Conservation (phyloP, 2,888 invertebrate genomes). For the Ophonus ardosiacus region DNA sequence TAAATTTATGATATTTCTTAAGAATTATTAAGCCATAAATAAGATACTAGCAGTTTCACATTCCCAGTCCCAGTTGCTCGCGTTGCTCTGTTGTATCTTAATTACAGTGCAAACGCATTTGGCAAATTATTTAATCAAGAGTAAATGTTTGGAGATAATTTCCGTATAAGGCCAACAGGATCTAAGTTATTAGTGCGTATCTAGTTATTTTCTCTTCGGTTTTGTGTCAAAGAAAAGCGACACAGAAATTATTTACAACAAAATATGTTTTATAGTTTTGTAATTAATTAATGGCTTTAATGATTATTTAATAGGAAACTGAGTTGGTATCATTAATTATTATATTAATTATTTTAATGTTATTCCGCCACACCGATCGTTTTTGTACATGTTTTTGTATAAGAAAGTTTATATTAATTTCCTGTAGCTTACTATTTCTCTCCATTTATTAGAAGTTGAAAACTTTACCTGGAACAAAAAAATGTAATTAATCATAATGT, state of each 20-base stretch:
- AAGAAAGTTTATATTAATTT: neutral
- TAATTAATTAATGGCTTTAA: conserved; percentile 13
- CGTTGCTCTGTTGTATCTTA: conserved; percentile 5
- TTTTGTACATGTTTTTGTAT: neutral
- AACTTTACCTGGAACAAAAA: conserved; percentile 30
- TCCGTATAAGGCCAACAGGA: conserved; percentile 2
- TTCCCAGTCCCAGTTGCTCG: neutral
- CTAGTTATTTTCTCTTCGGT: neutral
- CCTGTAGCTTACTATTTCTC: neutral
- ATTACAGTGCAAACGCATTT: neutral
- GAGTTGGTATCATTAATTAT: neutral
- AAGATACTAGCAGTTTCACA: conserved; percentile 28
- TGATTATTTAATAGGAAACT: conserved; percentile 10
- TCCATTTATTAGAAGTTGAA: neutral
- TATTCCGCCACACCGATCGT: neutral
- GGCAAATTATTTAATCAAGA: conserved; percentile 15
- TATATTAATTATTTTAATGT: conserved; percentile 7
- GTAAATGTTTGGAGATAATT: conserved; percentile 14
- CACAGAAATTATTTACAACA: neutral
- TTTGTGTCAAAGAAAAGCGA: neutral
- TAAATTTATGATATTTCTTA: conserved; percentile 43
- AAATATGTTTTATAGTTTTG: conserved; percentile 16
- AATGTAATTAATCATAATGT: neutral
- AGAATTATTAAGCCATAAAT: conserved; percentile 39
- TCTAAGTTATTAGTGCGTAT: conserved; percentile 19